These are phyloP conservation scores for Drosophila pseudoananassae DNA, from an alignment of 1,140 invertebrate genomes.

Conservation along the genomic window DNA sequence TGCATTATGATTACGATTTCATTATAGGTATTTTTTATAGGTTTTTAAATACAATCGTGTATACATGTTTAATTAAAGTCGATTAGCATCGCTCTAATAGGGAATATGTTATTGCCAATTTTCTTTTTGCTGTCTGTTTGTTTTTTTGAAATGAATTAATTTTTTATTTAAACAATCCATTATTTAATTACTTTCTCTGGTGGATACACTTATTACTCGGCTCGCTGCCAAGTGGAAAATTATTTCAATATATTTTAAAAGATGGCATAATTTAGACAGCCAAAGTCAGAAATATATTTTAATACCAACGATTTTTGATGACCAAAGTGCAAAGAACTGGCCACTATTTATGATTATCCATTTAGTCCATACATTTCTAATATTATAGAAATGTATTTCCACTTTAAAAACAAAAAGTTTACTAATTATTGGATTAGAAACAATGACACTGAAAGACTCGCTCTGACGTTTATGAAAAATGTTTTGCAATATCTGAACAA, in stretches of 20 bases:
- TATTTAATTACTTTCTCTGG: conserved; percentile 39
- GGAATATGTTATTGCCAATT: conserved; percentile 28
- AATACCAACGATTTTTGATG: neutral
- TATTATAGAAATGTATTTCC: conserved; percentile 7
- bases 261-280: conserved; percentile 11
- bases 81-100: conserved; percentile 66
- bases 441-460: conserved; percentile 8
- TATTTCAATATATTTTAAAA: conserved; percentile 51
- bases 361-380: neutral
- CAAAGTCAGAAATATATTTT: conserved; percentile 6
- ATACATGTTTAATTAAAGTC: conserved; percentile 28
- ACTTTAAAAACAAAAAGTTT: neutral
- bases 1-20: conserved; percentile 16
- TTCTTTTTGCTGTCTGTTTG: conserved; percentile 20
- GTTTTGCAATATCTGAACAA: conserved; percentile 35
- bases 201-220: conserved; percentile 52
- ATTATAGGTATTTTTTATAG: conserved; percentile 4
- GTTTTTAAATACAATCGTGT: conserved; percentile 49
- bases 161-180: conserved; percentile 17
- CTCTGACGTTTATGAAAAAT: conserved; percentile 11
- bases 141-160: conserved; percentile 19
- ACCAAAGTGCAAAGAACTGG: conserved; percentile 14
- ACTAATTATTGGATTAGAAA: conserved; percentile 27
- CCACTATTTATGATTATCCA: conserved; percentile 22
- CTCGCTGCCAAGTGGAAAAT: conserved; percentile 56